Conservation (phyloP, 2,797 vertebrate genomes). For the Propithecus deckenii region DNA sequence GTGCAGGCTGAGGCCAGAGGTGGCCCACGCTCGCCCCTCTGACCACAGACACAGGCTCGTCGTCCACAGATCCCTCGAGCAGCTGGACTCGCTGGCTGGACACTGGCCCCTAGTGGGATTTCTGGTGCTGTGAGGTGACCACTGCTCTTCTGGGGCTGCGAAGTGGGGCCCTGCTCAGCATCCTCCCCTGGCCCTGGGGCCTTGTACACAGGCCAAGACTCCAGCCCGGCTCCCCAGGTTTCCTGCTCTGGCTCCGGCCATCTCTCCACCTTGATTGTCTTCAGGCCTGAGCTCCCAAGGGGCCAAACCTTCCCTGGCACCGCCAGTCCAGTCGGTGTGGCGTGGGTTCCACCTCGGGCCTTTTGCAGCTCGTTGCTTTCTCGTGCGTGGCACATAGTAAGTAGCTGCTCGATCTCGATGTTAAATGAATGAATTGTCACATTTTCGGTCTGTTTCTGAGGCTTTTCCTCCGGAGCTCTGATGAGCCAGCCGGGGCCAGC, state of each 20-base stretch:
- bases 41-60: too few species aligned
- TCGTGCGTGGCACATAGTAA: neutral
- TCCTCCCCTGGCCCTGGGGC: neutral
- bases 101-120: too few species aligned
- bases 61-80: neutral
- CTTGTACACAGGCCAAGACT: too few species aligned
- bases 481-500: neutral
- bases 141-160: neutral
- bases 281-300: neutral
- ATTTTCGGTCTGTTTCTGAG: neutral
- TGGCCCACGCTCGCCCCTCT: too few species aligned
- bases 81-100: neutral
- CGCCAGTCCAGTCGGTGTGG: neutral
- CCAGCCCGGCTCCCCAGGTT: neutral
- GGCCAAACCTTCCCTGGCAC: neutral
- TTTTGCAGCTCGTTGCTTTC: neutral
- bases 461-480: neutral
- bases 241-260: fast-evolving
- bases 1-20: neutral
- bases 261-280: neutral
- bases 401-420: neutral
- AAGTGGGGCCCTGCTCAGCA: neutral
- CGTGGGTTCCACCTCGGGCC: neutral
- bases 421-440: fast-evolving
- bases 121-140: neutral